These are phyloP conservation scores for Seira musarum DNA, from an alignment of 2,888 invertebrate species.

Conservation along the genomic window DNA sequence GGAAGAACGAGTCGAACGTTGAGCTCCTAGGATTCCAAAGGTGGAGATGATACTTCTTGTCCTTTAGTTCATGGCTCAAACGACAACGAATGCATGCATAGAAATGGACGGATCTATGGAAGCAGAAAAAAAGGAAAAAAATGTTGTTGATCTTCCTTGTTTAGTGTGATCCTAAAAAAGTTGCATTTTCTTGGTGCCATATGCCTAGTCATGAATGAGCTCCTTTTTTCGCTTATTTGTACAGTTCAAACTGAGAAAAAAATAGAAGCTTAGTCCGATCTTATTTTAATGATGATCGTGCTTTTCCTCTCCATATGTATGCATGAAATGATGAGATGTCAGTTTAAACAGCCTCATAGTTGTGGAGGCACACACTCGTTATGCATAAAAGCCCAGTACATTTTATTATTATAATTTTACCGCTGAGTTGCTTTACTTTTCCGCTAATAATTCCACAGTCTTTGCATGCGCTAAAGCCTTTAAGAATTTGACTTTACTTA, in stretches of 20 bases:
- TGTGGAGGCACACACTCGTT: neutral
- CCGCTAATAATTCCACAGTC: slow-evolving; percentile 6
- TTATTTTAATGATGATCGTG: slow-evolving; percentile 17
- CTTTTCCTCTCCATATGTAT: slow-evolving; percentile 23
- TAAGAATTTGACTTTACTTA: neutral
- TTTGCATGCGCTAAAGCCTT: slow-evolving; percentile 7
- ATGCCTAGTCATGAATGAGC: slow-evolving; percentile 55
- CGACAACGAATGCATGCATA: neutral
- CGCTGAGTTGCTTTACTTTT: slow-evolving; percentile 11
- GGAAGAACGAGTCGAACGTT: neutral
- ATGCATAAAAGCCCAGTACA: slow-evolving; percentile 1
- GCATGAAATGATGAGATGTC: slow-evolving; percentile 55
- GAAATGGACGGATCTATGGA: too few species aligned
- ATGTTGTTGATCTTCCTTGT: slow-evolving; percentile 34
- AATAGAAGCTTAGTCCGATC: slow-evolving; percentile 8
- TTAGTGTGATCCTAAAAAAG: slow-evolving; percentile 12
- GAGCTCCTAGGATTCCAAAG: neutral
- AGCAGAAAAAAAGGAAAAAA: slow-evolving; percentile 27
- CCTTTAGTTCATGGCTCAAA: too few species aligned
- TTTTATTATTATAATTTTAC: slow-evolving; percentile 12
- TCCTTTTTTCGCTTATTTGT: slow-evolving; percentile 49
- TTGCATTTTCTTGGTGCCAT: slow-evolving; percentile 29
- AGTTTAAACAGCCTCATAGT: slow-evolving; percentile 49
- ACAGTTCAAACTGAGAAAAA: slow-evolving; percentile 11
- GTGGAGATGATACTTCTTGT: too few species aligned